Percentiles rank a stretch among this genome's conserved stretches.
These are phyloP conservation scores for Synodontis membranacea DNA, from an alignment of 2,113 vertebrate species.

Conservation along the genomic window DNA sequence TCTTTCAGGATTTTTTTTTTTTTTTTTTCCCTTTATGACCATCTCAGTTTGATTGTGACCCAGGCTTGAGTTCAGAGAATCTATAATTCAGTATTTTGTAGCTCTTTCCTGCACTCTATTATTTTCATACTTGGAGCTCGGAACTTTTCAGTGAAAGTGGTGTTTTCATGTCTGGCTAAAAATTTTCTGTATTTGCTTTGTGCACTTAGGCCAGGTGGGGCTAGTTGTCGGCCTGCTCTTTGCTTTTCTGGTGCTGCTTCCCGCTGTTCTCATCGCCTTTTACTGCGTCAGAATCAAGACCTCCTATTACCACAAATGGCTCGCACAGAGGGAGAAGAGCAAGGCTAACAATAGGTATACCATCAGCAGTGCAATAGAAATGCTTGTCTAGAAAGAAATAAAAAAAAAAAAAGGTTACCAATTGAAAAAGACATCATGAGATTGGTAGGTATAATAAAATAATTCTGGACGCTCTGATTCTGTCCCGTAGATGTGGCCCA, in stretches of 20 bases:
- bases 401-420: not conserved
- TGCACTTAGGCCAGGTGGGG: constrained; percentile 70
- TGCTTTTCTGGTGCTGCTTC: constrained; percentile 81
- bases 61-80: constrained; percentile 15
- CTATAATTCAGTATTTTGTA: constrained; percentile 23
- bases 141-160: not conserved
- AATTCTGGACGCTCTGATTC: not conserved
- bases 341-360: constrained; percentile 69
- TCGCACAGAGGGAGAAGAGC: constrained; percentile 70
- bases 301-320: constrained; percentile 72
- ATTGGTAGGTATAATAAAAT: not conserved
- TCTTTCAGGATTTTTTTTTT: not conserved
- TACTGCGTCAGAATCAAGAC: constrained; percentile 77
- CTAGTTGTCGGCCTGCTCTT: constrained; percentile 74
- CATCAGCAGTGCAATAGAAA: not conserved
- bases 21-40: constrained; percentile 9
- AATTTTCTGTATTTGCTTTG: constrained; percentile 31
- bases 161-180: constrained; percentile 31
- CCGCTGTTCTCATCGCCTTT: constrained; percentile 73
- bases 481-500: not conserved
- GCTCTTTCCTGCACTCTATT: not conserved
- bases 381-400: not conserved
- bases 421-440: not conserved
- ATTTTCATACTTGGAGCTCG: not conserved
- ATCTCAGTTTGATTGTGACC: constrained; percentile 6